These are phyloP conservation scores for Hemaris fuciformis DNA, from an alignment of 2,888 invertebrate species.

Conservation along the genomic window DNA sequence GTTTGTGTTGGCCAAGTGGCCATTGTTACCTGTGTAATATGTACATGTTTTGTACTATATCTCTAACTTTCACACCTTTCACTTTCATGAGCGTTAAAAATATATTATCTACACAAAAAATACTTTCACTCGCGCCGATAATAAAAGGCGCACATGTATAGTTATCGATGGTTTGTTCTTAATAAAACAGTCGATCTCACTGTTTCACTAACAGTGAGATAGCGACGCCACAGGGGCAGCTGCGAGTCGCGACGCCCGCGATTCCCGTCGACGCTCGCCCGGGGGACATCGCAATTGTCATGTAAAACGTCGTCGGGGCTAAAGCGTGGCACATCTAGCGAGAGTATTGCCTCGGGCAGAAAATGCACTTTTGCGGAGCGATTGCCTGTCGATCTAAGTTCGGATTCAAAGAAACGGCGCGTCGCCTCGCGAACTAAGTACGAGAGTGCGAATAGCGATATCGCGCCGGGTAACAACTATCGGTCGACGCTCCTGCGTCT, in stretches of 20 bases:
- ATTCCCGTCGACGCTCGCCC: conserved; percentile 44
- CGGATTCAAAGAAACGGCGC: conserved; percentile 51
- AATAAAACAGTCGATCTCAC: conserved; percentile 42
- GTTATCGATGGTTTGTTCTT: conserved; percentile 23
- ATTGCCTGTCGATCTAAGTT: conserved; percentile 74
- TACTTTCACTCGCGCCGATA: conserved; percentile 39
- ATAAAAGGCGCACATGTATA: conserved; percentile 19
- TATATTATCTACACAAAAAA: conserved; percentile 35
- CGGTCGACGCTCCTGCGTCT: background rate
- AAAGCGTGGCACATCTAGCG: conserved; percentile 52
- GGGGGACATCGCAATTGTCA: conserved; percentile 74
- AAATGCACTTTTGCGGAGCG: conserved; percentile 77
- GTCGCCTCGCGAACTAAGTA: conserved; percentile 58
- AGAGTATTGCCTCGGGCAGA: conserved; percentile 66
- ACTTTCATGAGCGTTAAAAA: conserved; percentile 40
- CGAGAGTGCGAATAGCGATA: conserved; percentile 65
- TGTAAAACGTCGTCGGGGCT: conserved; percentile 67
- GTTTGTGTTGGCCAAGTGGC: conserved; percentile 16
- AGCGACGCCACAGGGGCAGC: conserved; percentile 44
- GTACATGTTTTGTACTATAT: conserved; percentile 12
- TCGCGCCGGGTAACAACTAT: conserved; percentile 19
- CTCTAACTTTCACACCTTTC: conserved; percentile 56
- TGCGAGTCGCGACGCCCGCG: conserved; percentile 35
- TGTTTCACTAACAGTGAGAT: conserved; percentile 45
- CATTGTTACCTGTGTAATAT: conserved; percentile 8